These are phyloP conservation scores for Chaetops frenatus DNA, from an alignment of 2,113 vertebrate species.

Conservation along the genomic window DNA sequence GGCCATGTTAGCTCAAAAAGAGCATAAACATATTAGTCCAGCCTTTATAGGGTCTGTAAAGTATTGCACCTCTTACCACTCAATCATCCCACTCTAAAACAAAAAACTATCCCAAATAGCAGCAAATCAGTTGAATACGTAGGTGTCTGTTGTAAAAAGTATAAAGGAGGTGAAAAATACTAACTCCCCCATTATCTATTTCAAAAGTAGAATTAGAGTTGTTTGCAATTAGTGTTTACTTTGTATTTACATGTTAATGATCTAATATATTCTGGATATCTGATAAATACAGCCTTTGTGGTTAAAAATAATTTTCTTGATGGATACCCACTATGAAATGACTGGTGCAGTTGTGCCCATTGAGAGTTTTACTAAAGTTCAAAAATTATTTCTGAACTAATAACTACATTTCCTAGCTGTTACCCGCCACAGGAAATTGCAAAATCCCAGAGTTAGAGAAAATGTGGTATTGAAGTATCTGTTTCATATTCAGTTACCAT, in stretches of 20 bases:
- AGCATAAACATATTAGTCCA: not conserved
- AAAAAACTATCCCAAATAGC: not conserved
- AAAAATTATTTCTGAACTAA: not conserved
- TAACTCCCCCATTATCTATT: not conserved
- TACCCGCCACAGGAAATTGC: not conserved
- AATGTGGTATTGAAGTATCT: not conserved
- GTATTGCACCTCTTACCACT: not conserved
- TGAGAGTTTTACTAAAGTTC: not conserved
- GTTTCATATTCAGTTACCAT: not conserved
- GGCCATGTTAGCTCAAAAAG: not conserved
- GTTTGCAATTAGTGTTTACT: not conserved
- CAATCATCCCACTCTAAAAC: not conserved
- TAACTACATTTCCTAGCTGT: not conserved
- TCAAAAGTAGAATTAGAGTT: not conserved
- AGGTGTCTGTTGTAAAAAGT: not conserved
- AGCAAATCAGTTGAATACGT: not conserved
- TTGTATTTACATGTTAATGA: not conserved
- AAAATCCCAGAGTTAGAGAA: not conserved
- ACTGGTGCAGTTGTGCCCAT: not conserved
- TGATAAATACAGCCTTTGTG: fast-evolving
- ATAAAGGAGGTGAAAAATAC: not conserved
- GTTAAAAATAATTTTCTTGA: not conserved
- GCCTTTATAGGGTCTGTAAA: not conserved
- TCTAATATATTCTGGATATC: not conserved
- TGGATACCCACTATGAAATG: not conserved